Percentiles rank a stretch among this genome's conserved stretches.
Evolutionary conservation across 1,140 invertebrate species (phyloP).

Genomic region (Micrasema minimum): DNA sequence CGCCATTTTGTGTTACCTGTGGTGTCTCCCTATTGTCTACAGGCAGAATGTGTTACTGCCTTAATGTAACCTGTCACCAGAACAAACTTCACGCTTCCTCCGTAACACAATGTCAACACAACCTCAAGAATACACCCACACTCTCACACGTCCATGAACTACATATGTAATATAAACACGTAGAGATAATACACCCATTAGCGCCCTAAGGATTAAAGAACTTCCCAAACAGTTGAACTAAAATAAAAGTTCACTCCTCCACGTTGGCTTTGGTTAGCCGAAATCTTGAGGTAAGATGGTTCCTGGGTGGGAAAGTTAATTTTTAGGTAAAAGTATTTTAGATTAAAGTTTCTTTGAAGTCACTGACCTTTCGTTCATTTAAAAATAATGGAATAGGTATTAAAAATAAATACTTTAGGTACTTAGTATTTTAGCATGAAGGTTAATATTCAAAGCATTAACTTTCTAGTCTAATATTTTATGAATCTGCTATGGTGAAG

Average conservation of each 20-base stretch:
- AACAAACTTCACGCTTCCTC: conserved; percentile 34
- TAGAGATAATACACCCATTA: not conserved
- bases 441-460: no score
- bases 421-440: no score
- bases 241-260: not conserved
- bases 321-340: no score
- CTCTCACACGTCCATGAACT: not conserved
- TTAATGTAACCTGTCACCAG: conserved; percentile 37
- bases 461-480: no score
- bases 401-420: no score
- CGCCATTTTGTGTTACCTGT: conserved; percentile 5
- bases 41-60: not conserved
- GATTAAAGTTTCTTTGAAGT: no score
- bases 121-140: not conserved
- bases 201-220: not conserved
- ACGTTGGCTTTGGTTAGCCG: not conserved
- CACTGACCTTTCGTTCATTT: no score
- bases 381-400: no score
- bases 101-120: conserved; percentile 19
- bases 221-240: not conserved
- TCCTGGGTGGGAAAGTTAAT: no score
- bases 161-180: not conserved
- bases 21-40: conserved; percentile 8
- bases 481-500: no score
- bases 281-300: not conserved